phyloP scores from a whole-genome alignment of 2,113 vertebrate genomes.

The Bagarius yarrelli region DNA sequence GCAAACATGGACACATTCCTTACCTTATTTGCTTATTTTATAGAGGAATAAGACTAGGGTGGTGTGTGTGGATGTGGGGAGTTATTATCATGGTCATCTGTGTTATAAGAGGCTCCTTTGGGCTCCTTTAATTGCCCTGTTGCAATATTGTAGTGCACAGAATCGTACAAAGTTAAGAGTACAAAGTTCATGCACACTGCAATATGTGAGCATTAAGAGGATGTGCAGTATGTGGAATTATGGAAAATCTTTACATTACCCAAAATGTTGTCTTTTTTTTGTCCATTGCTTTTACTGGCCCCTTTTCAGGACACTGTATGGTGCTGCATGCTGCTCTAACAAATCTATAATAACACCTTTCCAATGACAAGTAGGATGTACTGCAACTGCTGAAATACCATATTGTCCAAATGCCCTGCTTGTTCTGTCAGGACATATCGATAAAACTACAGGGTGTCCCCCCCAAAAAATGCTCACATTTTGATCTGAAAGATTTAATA shows the following conservation, averaged over 20 bases:
- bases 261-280: neutral
- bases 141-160: slow-evolving; percentile 3
- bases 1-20: slow-evolving; percentile 20
- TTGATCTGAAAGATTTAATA: too few relatives aligned
- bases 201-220: neutral
- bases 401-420: neutral
- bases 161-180: slow-evolving; percentile 10
- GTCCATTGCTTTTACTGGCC: neutral
- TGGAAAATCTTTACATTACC: neutral
- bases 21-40: slow-evolving; percentile 43
- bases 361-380: neutral
- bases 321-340: neutral
- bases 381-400: neutral
- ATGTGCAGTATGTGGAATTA: neutral
- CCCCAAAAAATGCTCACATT: too few relatives aligned
- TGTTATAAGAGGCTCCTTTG: slow-evolving; percentile 39
- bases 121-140: neutral
- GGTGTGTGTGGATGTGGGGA: slow-evolving; percentile 9
- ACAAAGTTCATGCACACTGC: neutral
- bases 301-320: neutral
- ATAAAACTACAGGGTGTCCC: too few relatives aligned
- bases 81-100: slow-evolving; percentile 33
- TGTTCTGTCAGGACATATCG: neutral
- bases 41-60: slow-evolving; percentile 35
- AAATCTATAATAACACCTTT: neutral